Evolutionary conservation across 2,888 invertebrate species (phyloP).

Genomic region (Antheraea yamamai): DNA sequence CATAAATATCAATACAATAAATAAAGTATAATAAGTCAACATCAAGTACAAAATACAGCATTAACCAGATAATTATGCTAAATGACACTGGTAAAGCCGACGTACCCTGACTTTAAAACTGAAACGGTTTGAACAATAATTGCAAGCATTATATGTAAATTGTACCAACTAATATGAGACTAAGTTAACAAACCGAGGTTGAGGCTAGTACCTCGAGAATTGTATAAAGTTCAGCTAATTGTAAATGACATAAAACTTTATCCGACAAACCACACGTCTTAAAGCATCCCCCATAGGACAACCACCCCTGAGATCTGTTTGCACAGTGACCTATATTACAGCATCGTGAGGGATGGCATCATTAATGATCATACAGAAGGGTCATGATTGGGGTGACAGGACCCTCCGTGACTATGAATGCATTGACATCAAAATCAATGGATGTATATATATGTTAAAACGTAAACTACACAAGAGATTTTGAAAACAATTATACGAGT

Average conservation of each 20-base stretch:
- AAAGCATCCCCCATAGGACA: slow-evolving; percentile 46
- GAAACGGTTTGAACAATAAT: no score
- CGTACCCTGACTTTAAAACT: no score
- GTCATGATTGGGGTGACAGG: slow-evolving; percentile 66
- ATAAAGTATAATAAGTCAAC: no score
- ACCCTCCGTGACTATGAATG: slow-evolving; percentile 78
- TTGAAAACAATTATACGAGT: not conserved
- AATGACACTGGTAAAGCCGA: no score
- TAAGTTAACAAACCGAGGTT: not conserved
- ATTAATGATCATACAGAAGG: slow-evolving; percentile 71
- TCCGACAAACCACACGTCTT: slow-evolving; percentile 40
- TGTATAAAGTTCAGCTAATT: slow-evolving; percentile 28
- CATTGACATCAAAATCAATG: slow-evolving; percentile 48
- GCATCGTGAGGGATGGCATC: slow-evolving; percentile 73
- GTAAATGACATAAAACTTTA: slow-evolving; percentile 22
- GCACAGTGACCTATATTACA: slow-evolving; percentile 81
- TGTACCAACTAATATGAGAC: not conserved
- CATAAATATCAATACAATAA: no score
- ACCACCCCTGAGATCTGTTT: slow-evolving; percentile 72
- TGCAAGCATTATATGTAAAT: no score
- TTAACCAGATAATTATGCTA: no score
- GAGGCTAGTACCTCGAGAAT: not conserved
- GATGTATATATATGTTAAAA: not conserved
- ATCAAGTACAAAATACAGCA: no score
- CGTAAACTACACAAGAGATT: slow-evolving; percentile 8